These are phyloP conservation scores for Sanderia malayensis DNA, from an alignment of 30 jellyfish, hydroid and myxozoan genomes.

Conservation along the genomic window DNA sequence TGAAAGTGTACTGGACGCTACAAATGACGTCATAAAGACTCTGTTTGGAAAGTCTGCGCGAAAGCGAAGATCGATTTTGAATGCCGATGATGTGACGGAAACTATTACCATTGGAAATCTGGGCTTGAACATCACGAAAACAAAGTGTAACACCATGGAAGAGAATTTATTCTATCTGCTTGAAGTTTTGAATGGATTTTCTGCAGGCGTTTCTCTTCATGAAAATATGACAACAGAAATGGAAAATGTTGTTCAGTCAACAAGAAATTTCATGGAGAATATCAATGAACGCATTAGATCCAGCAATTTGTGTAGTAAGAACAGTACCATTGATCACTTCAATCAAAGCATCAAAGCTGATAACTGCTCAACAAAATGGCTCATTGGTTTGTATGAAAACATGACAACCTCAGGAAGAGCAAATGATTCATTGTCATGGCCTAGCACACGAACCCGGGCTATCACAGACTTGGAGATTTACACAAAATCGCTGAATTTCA, in stretches of 20 bases:
- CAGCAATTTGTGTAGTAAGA: neutral
- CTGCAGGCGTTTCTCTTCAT: constrained; percentile 3
- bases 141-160: constrained; percentile 19
- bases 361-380: constrained; percentile 21
- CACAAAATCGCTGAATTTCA: constrained; percentile 22
- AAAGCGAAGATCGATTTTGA: constrained; percentile 35
- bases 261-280: constrained; percentile 8
- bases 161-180: constrained; percentile 11
- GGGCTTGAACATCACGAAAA: constrained; percentile 10
- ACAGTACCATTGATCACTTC: too few relatives aligned
- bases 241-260: constrained; percentile 7
- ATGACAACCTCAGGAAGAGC: neutral
- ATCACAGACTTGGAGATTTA: constrained; percentile 24
- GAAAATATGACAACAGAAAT: constrained; percentile 8
- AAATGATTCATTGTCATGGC: constrained; percentile 32
- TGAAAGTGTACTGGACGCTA: constrained; percentile 33
- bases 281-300: neutral
- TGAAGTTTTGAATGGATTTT: constrained; percentile 3
- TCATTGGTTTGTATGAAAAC: constrained; percentile 18
- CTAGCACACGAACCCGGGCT: constrained; percentile 8
- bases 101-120: constrained; percentile 8
- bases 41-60: constrained; percentile 11
- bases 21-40: constrained; percentile 8
- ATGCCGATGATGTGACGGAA: neutral
- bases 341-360: neutral